Percentiles rank a stretch among this genome's conserved stretches.
Evolutionary conservation across 2,888 invertebrate genomes (phyloP).

Genomic region (Pammene fasciana): DNA sequence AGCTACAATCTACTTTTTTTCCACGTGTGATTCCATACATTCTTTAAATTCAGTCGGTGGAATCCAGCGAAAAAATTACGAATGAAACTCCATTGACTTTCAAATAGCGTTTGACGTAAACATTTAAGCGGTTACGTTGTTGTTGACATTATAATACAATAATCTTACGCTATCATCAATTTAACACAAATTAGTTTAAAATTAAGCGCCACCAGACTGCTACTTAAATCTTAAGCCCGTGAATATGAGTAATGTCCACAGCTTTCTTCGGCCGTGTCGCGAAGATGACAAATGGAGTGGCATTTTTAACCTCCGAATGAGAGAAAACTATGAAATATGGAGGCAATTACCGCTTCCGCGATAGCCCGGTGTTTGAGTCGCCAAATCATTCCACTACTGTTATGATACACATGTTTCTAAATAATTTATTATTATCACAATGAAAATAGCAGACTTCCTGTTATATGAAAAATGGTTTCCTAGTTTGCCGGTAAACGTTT

Average conservation of each 20-base stretch:
- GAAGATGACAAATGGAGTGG: slow-evolving; percentile 30
- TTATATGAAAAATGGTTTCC: too few species aligned
- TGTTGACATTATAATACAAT: background rate
- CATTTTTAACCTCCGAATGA: slow-evolving; percentile 36
- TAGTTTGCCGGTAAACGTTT: too few species aligned
- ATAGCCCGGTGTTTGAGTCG: slow-evolving; percentile 12
- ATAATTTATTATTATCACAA: background rate
- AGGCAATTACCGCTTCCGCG: slow-evolving; percentile 33
- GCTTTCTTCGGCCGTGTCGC: slow-evolving; percentile 30
- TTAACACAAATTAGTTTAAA: background rate
- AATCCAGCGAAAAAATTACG: background rate
- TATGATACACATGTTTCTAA: background rate
- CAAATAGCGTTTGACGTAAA: background rate
- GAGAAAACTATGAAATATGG: slow-evolving; percentile 38
- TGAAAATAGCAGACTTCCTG: too few species aligned
- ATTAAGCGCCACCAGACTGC: background rate
- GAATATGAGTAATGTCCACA: slow-evolving; percentile 28
- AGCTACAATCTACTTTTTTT: too few species aligned
- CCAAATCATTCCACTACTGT: background rate
- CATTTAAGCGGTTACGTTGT: background rate
- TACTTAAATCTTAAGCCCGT: slow-evolving; percentile 17
- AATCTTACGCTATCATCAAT: background rate
- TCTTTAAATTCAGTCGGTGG: background rate
- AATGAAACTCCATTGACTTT: background rate
- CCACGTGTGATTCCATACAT: too few species aligned